Evolutionary conservation across 2,797 vertebrate species (phyloP), one percentile per base, ranked within the genome.

Genomic region (Apodemus agrarius): DNA sequence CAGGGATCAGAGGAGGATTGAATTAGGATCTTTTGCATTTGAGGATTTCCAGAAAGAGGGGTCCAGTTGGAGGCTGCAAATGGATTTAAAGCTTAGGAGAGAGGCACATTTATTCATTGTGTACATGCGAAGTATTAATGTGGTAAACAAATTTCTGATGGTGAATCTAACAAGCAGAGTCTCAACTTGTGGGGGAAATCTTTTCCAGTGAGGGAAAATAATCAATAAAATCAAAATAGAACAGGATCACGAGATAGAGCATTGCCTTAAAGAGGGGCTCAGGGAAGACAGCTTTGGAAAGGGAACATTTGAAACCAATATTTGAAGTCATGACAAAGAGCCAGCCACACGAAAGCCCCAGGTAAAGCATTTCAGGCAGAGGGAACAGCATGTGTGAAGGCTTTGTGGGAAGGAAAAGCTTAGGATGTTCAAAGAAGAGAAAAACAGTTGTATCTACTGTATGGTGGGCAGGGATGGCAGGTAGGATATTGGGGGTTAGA

Each of bases 41-140:
- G 72, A 91, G 40, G 72, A 75, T 90, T 92, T 88, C 92, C 16
- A 85, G 89, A 59, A 76, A 94, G 76, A 89, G 24, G 37, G 46
- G 74, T 63, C 24, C 67, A 85, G 6, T 1, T 82, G 87, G 26
- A 37, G 10, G n/a, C 2, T n/a, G 65, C 81, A 83, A 91, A 65
- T 59, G 54, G 16, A 1, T 69, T 90, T 90, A 63, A 81, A 14
- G 26, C 57, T 85, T 85, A 74, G n/a, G 65, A 54, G 40, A 78
- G 24, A 61, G 40, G 21, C 49, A 52, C 43, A 9, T 84, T 95
- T 69, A 49, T 67, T 74, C 31, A n/a, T 10, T 22, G 57, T 29
- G 89, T 11, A 83, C 37, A 40, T 17, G 63, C 24, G 24, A 6
- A 40, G 19, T 69, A 40, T 80, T 8, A 19, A 0, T 46, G 6